Evolutionary conservation across 2,888 invertebrate species (phyloP), one percentile per base, ranked within the genome.

Genomic region (Margaritifera margaritifera): DNA sequence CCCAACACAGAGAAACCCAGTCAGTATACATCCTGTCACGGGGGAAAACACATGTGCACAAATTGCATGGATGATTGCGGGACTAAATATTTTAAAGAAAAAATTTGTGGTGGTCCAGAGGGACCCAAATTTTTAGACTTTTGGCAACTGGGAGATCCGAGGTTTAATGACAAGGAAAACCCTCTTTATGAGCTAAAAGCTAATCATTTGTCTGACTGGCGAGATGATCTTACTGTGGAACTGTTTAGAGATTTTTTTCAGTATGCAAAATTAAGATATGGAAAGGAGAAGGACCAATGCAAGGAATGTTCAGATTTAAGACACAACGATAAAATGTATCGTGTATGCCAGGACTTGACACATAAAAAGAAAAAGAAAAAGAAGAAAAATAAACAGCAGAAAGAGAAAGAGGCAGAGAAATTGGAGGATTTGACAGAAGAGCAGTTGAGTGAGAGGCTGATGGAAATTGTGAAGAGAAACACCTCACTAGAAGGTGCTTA

Each of bases 81-180:
- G 20, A 71, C 74, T 6, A 65, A 62, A 56, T 84, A 71, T 67
- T 74, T 79, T 66, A 68, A 71, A 27, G 84, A 84, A 72, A 78
- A 77, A 72, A 69, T 77, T 57, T 67, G 70, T 62, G 84, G 84
- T 3, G 57, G 65, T 20, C 58, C 56, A 51, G 55, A 58, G 52
- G 80, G 77, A 20, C 83, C 84, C 15, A 64, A 61, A n/a, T 80
- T 75, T 64, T 22, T 83, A n/a, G 62, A 68, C 27, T 78, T 64
- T 66, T 84, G 84, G 84, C 72, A 66, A 1, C 60, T 70, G 18
- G 84, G 83, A 19, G 82, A 84, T 67, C 84, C 84, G 0, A 73
- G 84, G 22, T 83, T 82, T 71, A 74, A 78, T 65, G 82, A 83
- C 55, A 27, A 56, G 27, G 70, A 78, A 27, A 84, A 84, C 71